phyloP scores from a whole-genome alignment of 2,113 vertebrate genomes.

The Chamaetylas fuelleborni region DNA sequence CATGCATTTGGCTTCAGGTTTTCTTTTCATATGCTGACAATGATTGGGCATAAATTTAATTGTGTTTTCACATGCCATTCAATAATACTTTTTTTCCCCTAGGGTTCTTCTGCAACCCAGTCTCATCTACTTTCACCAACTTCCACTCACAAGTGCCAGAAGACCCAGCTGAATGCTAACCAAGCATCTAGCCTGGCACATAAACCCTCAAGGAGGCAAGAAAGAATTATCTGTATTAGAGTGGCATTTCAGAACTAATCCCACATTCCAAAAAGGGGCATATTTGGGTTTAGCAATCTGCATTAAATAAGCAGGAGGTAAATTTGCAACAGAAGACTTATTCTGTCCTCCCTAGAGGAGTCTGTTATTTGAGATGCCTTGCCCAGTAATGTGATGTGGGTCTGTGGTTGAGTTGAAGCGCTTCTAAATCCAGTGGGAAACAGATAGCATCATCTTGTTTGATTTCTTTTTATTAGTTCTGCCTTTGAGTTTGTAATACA shows the following conservation, averaged over 20 bases:
- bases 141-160: constrained; percentile 56
- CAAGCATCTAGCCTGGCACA: constrained; percentile 65
- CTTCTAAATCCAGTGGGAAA: constrained; percentile 55
- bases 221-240: constrained; percentile 68
- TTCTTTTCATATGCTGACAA: constrained; percentile 11
- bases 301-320: constrained; percentile 67
- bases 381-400: constrained; percentile 36
- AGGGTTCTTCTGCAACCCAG: constrained; percentile 35
- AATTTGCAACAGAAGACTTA: constrained; percentile 69
- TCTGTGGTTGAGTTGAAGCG: constrained; percentile 39
- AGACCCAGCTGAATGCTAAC: constrained; percentile 64
- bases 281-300: constrained; percentile 69
- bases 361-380: constrained; percentile 56
- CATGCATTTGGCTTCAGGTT: neutral
- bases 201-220: constrained; percentile 67
- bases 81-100: constrained; percentile 44
- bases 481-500: constrained; percentile 49
- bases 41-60: constrained; percentile 43
- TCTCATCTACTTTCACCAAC: constrained; percentile 69
- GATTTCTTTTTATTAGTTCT: constrained; percentile 67
- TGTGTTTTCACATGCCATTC: constrained; percentile 57
- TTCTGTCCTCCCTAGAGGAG: constrained; percentile 43
- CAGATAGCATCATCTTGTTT: constrained; percentile 60
- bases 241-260: constrained; percentile 71
- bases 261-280: constrained; percentile 58